Base-by-base conservation (phyloP, 2,113 vertebrate species). In the Paradisaea rubra region DNA sequence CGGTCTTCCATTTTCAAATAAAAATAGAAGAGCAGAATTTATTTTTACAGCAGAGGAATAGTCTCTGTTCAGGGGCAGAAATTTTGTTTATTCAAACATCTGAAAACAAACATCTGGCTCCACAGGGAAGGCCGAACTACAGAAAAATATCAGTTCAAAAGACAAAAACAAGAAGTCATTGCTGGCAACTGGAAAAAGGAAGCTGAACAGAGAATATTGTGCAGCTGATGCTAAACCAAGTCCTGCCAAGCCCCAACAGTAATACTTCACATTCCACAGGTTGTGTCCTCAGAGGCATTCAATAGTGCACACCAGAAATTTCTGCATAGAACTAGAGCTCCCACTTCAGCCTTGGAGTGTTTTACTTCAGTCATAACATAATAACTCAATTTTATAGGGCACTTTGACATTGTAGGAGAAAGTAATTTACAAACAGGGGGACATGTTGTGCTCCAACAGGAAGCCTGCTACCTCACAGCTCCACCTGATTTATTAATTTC, bases 331-430 rank as follows among this genome's bases (percentile, higher is more conserved):
- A 14, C 56, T 45, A 45, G 37, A 88, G 23, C 39, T 90, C 49
- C 47, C 31, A 73, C 64, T 86, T 60, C 61, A 90, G 47, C 64
- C 35, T 56, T 60, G 17, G 33, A 88, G 64, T 35, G 15, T 28
- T 87, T 91, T 83, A 66, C 64, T 94, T 91, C 65, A 71, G 33
- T 56, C 52, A 86, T 65, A 88, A 81, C 21, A 37, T 3, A 52
- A 31, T 83, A 92, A 94, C 23, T 93, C 92, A 84, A 25, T 91
- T 95, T 94, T 81, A 92, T 49, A 56, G 57, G 21, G 7, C 23
- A 30, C 44, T 84, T 88, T 92, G 91, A 83, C 52, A 65, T 30
- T 25, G 19, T 20, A 86, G 80, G 37, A 81, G 68, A 81, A 73
- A 86, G 56, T 74, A 90, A 81, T 92, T 95, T 94, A 89, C 6